Conservation (phyloP, 2,113 vertebrate species). For the Elgaria multicarinata region DNA sequence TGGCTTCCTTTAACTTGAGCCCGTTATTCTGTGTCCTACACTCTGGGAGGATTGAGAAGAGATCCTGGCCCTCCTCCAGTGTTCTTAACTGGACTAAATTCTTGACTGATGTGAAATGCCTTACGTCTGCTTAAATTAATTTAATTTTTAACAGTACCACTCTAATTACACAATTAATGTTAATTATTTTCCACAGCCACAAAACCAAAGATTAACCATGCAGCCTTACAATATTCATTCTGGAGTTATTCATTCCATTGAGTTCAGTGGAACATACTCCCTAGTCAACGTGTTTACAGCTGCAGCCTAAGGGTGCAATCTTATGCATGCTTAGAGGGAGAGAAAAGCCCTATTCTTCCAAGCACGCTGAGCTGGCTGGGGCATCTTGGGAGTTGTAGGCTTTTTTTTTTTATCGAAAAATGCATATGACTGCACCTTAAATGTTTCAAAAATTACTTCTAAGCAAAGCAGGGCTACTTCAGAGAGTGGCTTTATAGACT, state of each 20-base stretch:
- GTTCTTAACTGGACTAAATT: not conserved
- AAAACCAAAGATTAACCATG: not conserved
- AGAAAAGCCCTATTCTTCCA: no score
- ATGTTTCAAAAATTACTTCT: not conserved
- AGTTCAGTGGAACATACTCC: not conserved
- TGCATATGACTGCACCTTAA: not conserved
- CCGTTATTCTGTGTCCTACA: no score
- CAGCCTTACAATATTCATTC: not conserved
- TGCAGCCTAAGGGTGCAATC: no score
- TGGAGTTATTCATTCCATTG: not conserved
- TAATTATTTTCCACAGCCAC: not conserved
- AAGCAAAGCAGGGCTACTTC: not conserved
- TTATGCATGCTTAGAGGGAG: no score
- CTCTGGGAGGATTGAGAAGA: no score
- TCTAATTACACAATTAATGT: not conserved
- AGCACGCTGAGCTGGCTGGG: no score
- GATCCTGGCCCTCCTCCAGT: no score
- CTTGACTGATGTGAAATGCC: not conserved
- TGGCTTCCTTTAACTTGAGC: no score
- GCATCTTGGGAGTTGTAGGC: no score
- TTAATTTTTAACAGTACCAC: not conserved
- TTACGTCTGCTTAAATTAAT: not conserved
- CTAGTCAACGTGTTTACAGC: not conserved
- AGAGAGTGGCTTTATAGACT: not conserved
- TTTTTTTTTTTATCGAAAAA: no score